Conservation (phyloP, 2,797 vertebrate genomes). For the Mionectes olivaceus region DNA sequence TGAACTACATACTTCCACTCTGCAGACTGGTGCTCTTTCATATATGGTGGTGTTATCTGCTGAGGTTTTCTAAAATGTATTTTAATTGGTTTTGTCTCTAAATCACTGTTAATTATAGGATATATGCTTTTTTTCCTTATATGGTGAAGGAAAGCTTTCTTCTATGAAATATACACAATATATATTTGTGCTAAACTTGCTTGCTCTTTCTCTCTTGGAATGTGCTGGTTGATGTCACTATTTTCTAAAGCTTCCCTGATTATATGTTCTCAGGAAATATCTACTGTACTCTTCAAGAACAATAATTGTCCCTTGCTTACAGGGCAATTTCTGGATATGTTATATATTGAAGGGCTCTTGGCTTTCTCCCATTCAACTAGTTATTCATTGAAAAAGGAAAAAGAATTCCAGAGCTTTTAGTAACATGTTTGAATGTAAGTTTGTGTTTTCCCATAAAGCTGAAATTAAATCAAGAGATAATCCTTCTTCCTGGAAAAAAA, state of each 20-base stretch:
- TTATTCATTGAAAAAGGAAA: conserved; percentile 5
- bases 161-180: background rate
- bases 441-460: background rate
- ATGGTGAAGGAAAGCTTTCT: background rate
- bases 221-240: background rate
- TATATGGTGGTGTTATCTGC: background rate
- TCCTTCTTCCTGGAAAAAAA: background rate
- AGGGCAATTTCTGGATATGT: background rate
- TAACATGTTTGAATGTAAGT: conserved; percentile 26
- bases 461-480: background rate
- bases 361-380: background rate
- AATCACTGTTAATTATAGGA: background rate
- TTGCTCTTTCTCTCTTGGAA: background rate
- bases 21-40: background rate
- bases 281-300: background rate
- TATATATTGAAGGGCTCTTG: background rate
- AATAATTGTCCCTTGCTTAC: background rate
- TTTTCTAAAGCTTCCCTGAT: background rate
- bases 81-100: background rate
- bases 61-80: background rate
- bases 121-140: background rate
- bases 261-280: background rate
- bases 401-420: background rate
- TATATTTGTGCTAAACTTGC: background rate
- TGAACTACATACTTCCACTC: background rate